phyloP scores from a whole-genome alignment of 2,113 vertebrate genomes.

The Gnathonemus longibarbis region DNA sequence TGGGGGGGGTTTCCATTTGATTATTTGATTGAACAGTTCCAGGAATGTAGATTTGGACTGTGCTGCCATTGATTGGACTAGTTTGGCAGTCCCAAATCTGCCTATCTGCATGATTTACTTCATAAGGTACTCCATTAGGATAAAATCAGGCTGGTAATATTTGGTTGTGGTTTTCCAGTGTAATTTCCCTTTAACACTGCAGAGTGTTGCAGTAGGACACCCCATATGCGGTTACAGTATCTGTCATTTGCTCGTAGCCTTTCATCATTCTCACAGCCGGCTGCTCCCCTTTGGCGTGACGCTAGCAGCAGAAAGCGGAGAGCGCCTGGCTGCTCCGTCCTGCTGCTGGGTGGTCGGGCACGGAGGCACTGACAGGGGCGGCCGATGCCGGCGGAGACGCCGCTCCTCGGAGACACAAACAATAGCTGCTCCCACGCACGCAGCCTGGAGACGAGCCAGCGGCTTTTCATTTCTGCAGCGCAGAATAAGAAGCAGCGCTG shows the following conservation, averaged over 20 bases:
- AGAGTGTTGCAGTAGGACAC: neutral
- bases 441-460: neutral
- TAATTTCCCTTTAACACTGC: neutral
- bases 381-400: neutral
- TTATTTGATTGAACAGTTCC: neutral
- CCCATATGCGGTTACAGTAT: neutral
- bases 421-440: neutral
- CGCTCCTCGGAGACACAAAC: neutral
- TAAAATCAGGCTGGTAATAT: neutral
- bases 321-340: neutral
- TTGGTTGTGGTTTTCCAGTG: neutral
- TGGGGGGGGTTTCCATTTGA: neutral
- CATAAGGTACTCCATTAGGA: neutral
- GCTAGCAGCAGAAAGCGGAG: neutral
- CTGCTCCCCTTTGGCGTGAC: neutral
- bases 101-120: neutral
- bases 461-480: neutral
- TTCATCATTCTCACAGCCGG: neutral
- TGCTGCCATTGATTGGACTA: neutral
- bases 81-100: neutral
- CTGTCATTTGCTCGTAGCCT: neutral
- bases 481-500: neutral
- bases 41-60: neutral
- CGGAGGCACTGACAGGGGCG: neutral
- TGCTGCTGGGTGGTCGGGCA: neutral